Percentiles rank a stretch among this genome's conserved stretches.
Conservation (phyloP, 1,140 invertebrate species). For the Bombus superbus region DNA sequence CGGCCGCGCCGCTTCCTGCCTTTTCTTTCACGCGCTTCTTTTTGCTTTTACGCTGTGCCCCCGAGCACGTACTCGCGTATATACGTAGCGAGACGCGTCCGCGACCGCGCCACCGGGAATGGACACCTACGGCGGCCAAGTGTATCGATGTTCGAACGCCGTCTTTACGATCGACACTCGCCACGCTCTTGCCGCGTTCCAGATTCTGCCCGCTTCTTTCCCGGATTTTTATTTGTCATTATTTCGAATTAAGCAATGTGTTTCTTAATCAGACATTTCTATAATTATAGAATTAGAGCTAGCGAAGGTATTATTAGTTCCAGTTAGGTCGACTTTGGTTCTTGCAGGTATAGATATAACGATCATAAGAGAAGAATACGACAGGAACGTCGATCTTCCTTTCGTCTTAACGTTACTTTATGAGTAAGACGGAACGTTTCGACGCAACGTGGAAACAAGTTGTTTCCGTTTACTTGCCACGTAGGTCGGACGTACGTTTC, state of each 20-base stretch:
- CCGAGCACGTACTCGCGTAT: neutral
- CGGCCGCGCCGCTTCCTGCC: constrained; percentile 45
- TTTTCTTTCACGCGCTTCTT: constrained; percentile 38
- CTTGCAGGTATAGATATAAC: too few relatives aligned
- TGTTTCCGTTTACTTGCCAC: too few relatives aligned
- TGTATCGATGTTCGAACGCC: constrained; percentile 27
- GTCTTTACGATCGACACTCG: neutral
- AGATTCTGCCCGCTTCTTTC: neutral
- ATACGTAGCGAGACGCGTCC: constrained; percentile 11
- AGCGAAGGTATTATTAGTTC: too few relatives aligned
- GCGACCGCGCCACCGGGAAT: constrained; percentile 12
- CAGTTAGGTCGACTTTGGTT: too few relatives aligned
- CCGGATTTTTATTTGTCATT: neutral
- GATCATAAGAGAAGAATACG: too few relatives aligned
- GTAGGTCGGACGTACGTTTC: too few relatives aligned
- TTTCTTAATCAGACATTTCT: neutral
- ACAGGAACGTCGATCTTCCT: too few relatives aligned
- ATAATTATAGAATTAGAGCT: neutral
- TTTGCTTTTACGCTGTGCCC: constrained; percentile 12
- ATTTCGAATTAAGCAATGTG: neutral
- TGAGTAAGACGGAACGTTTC: too few relatives aligned
- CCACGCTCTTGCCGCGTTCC: too few relatives aligned
- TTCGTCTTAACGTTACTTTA: too few relatives aligned
- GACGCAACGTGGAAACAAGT: too few relatives aligned
- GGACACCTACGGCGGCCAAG: constrained; percentile 31